Evolutionary conservation across 2,888 invertebrate genomes (phyloP), one percentile per base, ranked within the genome.

Genomic region (Cosmia trapezina): DNA sequence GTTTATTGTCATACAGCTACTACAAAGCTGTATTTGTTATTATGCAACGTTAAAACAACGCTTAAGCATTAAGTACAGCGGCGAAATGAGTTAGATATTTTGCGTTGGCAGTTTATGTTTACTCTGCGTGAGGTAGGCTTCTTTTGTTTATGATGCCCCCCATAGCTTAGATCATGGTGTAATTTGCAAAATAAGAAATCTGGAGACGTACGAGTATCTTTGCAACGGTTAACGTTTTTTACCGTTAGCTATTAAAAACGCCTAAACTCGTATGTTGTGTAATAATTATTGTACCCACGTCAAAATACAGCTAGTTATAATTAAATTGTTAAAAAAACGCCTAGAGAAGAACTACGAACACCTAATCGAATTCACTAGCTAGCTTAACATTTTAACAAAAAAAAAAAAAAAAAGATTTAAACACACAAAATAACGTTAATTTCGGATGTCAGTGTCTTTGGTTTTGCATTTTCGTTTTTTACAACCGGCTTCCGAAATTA

Each of bases 1-100:
- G 71, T 80, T 83, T 83, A 81, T 75, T 80, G 75, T 76, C 75
- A 80, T 76, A 76, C 60, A 49, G 81, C 72, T 83, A 78, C 84
- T 85, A 74, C 72, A 70, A 70, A 49, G 69, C 54, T 83, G 66
- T 78, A 60, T 78, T 85, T 73, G 68, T 74, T 78, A 85, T 80
- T 63, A 76, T 70, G 61, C 68, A 73, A 41, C 76, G 64, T 69
- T 71, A 83, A 83, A 83, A 76, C 75, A 76, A 72, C 66, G 75
- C 41, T 73, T 77, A 71, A 71, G 80, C 67, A 64, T 74, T 70
- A 83, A 74, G 43, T 57, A 64, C 61, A 51, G 51, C 41, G 70
- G 9, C 45, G 49, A 74, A 83, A 74, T 79, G 64, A 79, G 67
- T 63, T 68, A 54, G n/a, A n/a, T n/a, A n/a, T n/a, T 72, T 63